Conservation (phyloP, 23 tunicate genomes). For the Oikopleura dioica region DNA sequence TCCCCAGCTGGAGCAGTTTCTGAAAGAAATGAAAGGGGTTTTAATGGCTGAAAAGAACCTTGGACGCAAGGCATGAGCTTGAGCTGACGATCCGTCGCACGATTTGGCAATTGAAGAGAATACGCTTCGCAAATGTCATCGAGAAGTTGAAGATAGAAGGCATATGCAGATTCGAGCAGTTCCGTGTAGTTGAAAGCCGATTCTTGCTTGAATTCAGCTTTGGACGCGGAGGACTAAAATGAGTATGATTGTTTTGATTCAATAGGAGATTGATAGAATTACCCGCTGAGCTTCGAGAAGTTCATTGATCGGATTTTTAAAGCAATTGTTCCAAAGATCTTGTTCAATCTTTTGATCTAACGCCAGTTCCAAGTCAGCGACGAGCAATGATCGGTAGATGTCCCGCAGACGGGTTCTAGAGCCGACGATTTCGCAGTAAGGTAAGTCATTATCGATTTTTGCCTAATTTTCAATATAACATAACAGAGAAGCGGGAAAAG, state of each 20-base stretch:
- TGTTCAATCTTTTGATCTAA: constrained; percentile 88
- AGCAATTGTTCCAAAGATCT: constrained; percentile 80
- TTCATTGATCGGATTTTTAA: constrained; percentile 65
- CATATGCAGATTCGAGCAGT: constrained; percentile 71
- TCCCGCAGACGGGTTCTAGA: constrained; percentile 53
- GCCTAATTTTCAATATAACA: background rate
- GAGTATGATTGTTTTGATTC: background rate
- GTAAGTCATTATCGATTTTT: background rate
- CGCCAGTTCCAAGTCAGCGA: constrained; percentile 74
- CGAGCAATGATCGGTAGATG: constrained; percentile 48
- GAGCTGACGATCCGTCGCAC: constrained; percentile 16
- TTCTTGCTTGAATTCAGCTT: background rate
- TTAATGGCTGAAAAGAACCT: background rate
- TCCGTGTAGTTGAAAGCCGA: constrained; percentile 12
- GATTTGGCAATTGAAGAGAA: constrained; percentile 38
- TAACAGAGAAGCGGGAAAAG: background rate
- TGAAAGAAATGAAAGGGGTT: background rate
- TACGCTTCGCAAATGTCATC: constrained; percentile 58
- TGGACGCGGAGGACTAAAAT: background rate
- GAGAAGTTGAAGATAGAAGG: constrained; percentile 39
- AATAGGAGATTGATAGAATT: background rate
- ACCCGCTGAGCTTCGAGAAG: constrained; percentile 21
- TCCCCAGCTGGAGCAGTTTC: too few relatives aligned
- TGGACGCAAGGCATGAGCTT: background rate
- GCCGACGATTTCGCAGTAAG: constrained; percentile 24